Conservation (phyloP, 1,140 invertebrate genomes). For the Panagrolaimus sp. region DNA sequence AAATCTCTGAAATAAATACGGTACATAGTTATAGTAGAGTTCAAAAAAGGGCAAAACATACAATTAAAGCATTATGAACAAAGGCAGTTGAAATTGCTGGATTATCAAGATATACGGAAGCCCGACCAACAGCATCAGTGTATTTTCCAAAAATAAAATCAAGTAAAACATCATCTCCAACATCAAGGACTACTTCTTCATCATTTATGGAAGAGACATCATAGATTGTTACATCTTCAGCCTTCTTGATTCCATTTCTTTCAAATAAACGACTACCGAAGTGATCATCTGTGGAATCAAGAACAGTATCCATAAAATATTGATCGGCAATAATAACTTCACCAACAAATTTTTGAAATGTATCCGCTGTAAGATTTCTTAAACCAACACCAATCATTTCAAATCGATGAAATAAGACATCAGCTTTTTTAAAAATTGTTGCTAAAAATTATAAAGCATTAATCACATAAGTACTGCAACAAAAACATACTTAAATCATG, state of each 20-base stretch:
- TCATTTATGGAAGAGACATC: background rate
- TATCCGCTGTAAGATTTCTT: background rate
- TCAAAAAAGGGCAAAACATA: too few species aligned
- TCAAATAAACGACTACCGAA: background rate
- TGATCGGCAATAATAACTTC: background rate
- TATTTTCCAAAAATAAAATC: slow-evolving; percentile 1
- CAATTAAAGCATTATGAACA: background rate
- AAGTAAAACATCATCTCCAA: background rate
- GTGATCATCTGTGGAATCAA: background rate
- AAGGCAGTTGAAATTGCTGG: background rate
- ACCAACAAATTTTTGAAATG: slow-evolving; percentile 5
- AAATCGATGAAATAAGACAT: background rate
- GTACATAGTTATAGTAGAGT: too few species aligned
- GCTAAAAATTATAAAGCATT: too few species aligned
- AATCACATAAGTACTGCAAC: too few species aligned
- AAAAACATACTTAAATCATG: background rate
- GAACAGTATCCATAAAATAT: background rate
- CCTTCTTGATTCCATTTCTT: background rate
- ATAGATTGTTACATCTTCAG: slow-evolving; percentile 1
- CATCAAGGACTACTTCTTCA: background rate
- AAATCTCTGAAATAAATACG: too few species aligned
- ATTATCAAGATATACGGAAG: background rate
- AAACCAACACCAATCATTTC: background rate
- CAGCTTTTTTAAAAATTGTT: background rate
- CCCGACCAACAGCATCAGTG: background rate